Percentiles rank a stretch among this genome's conserved stretches.
Evolutionary conservation across 2,888 invertebrate genomes (phyloP).

Genomic region (Papilio protenor): DNA sequence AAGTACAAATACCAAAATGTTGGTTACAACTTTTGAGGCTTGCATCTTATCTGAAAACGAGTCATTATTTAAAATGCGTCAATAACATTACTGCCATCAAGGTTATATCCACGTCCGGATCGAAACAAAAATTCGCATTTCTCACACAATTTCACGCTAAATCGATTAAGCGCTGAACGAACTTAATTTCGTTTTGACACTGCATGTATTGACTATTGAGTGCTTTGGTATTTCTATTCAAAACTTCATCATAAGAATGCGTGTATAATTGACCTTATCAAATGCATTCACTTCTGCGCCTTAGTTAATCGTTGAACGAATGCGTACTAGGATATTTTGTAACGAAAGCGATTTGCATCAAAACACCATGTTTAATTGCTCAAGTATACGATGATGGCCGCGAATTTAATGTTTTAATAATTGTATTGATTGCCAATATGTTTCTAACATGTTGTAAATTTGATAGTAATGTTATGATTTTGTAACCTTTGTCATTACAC

Average conservation of each 20-base stretch:
- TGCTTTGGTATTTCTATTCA: conserved; percentile 43
- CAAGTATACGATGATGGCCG: conserved; percentile 7
- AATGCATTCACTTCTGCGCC: conserved; percentile 51
- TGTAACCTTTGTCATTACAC: too few relatives aligned
- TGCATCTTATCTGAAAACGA: background rate
- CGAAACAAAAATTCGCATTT: conserved; percentile 31
- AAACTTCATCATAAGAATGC: conserved; percentile 56
- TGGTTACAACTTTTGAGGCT: background rate
- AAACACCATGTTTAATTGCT: conserved; percentile 31
- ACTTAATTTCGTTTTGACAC: conserved; percentile 22
- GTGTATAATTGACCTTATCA: conserved; percentile 53
- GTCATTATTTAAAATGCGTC: background rate
- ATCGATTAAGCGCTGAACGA: conserved; percentile 31
- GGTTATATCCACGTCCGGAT: conserved; percentile 10
- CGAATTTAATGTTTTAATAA: too few relatives aligned
- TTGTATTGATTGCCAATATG: too few relatives aligned
- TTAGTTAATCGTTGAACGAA: conserved; percentile 48
- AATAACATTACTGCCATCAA: background rate
- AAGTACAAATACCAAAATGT: background rate
- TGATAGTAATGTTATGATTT: too few relatives aligned
- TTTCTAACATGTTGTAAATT: too few relatives aligned
- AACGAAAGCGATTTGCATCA: conserved; percentile 31
- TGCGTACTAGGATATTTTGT: conserved; percentile 45
- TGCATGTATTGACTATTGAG: conserved; percentile 5
- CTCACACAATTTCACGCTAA: conserved; percentile 29